Evolutionary conservation across 1,140 invertebrate species (phyloP).

Genomic region (Atta colombica): DNA sequence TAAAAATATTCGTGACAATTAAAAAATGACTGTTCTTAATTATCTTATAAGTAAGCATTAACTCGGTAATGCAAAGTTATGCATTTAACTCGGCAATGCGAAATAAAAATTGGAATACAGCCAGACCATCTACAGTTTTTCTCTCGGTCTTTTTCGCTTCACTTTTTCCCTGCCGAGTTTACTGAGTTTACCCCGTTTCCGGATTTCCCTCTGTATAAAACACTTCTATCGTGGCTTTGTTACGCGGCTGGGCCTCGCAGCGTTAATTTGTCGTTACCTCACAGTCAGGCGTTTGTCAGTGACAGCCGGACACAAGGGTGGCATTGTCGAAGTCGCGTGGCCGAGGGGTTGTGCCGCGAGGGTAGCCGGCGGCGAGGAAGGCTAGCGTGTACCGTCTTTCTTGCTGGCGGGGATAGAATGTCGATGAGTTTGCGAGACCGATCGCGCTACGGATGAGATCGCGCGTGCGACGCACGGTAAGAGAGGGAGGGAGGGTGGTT

Average conservation of each 20-base stretch:
- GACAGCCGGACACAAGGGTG: slow-evolving; percentile 75
- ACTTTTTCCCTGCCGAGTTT: background rate
- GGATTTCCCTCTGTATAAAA: slow-evolving; percentile 57
- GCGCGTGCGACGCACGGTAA: slow-evolving; percentile 53
- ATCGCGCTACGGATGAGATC: slow-evolving; percentile 68
- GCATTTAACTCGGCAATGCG: background rate
- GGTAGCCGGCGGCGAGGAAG: slow-evolving; percentile 20
- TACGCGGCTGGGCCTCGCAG: slow-evolving; percentile 53
- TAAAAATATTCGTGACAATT: background rate
- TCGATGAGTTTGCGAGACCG: slow-evolving; percentile 53
- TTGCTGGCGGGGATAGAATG: slow-evolving; percentile 61
- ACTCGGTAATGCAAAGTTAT: background rate
- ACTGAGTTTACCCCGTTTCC: slow-evolving; percentile 22
- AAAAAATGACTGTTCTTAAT: background rate
- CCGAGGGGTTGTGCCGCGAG: slow-evolving; percentile 61
- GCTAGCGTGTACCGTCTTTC: slow-evolving; percentile 49
- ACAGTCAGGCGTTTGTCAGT: slow-evolving; percentile 72
- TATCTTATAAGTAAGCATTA: background rate
- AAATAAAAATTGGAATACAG: slow-evolving; percentile 15
- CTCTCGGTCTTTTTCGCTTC: background rate
- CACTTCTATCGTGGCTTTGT: slow-evolving; percentile 47
- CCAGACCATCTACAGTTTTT: background rate
- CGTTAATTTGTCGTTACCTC: slow-evolving; percentile 76
- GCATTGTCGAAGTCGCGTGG: slow-evolving; percentile 77
- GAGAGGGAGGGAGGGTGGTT: slow-evolving; percentile 55